phyloP scores from a whole-genome alignment of 2,888 invertebrate genomes.

The Rhimphoctona megacephalus region DNA sequence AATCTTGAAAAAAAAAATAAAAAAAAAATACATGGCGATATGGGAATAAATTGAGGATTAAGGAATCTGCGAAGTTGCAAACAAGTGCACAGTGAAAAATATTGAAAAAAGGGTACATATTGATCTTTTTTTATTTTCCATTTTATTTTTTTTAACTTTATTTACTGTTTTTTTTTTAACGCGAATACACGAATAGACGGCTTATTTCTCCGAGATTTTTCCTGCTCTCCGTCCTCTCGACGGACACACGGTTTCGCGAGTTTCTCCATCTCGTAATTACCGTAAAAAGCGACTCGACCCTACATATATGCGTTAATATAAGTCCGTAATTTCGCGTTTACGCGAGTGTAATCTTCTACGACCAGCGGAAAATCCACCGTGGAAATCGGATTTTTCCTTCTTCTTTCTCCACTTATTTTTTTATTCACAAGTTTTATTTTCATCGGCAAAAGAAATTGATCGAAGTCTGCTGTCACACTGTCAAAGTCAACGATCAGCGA shows the following conservation, averaged over 20 bases:
- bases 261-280: slow-evolving; percentile 62
- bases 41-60: slow-evolving; percentile 1
- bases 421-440: not conserved
- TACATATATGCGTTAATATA: slow-evolving; percentile 22
- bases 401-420: slow-evolving; percentile 16
- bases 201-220: slow-evolving; percentile 49
- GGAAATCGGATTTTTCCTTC: slow-evolving; percentile 14
- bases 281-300: slow-evolving; percentile 35
- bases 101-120: not conserved
- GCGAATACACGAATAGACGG: slow-evolving; percentile 18
- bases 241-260: slow-evolving; percentile 52
- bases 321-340: slow-evolving; percentile 36
- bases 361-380: slow-evolving; percentile 18
- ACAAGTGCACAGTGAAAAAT: slow-evolving; percentile 40
- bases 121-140: not conserved
- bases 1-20: not conserved
- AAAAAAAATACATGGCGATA: not conserved
- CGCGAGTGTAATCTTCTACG: slow-evolving; percentile 48
- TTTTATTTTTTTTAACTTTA: not conserved
- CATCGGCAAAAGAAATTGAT: not conserved
- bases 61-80: slow-evolving; percentile 10
- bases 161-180: slow-evolving; percentile 10
- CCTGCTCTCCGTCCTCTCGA: slow-evolving; percentile 45
- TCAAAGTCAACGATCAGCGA: slow-evolving; percentile 28
- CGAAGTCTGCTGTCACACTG: not conserved